Conservation (phyloP, 2,888 invertebrate genomes). For the Xestobium rufovillosum region DNA sequence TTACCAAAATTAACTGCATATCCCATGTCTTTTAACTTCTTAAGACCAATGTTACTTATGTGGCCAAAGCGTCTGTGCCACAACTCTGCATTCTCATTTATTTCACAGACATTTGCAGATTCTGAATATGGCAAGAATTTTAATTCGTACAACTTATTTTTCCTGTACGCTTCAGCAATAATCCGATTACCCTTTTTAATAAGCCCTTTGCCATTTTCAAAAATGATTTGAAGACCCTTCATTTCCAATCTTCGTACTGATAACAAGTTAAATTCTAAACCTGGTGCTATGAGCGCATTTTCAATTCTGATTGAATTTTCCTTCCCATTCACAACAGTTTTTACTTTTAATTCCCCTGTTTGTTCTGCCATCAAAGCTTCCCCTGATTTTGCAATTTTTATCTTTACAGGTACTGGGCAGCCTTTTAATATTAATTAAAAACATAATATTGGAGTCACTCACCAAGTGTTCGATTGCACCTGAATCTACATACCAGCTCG, state of each 20-base stretch:
- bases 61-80: slow-evolving; percentile 22
- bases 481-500: slow-evolving; percentile 23
- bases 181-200: slow-evolving; percentile 19
- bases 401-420: slow-evolving; percentile 20
- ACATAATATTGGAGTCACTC: slow-evolving; percentile 2
- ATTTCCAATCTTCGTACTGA: slow-evolving; percentile 25
- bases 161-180: no score
- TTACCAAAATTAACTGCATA: slow-evolving; percentile 10
- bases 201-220: slow-evolving; percentile 22
- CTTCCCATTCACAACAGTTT: slow-evolving; percentile 13
- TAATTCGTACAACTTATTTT: no score
- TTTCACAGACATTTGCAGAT: background rate
- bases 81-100: slow-evolving; percentile 8
- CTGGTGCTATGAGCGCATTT: slow-evolving; percentile 21
- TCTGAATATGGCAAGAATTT: no score
- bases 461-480: slow-evolving; percentile 26
- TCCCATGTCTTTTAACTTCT: slow-evolving; percentile 12
- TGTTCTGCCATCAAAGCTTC: slow-evolving; percentile 13
- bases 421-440: slow-evolving; percentile 16
- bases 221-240: slow-evolving; percentile 21
- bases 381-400: slow-evolving; percentile 22
- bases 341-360: slow-evolving; percentile 16
- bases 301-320: slow-evolving; percentile 18
- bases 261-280: slow-evolving; percentile 21
- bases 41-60: slow-evolving; percentile 15